Base-by-base conservation (phyloP, 2,113 vertebrate genomes). In the Rallus limicola region DNA sequence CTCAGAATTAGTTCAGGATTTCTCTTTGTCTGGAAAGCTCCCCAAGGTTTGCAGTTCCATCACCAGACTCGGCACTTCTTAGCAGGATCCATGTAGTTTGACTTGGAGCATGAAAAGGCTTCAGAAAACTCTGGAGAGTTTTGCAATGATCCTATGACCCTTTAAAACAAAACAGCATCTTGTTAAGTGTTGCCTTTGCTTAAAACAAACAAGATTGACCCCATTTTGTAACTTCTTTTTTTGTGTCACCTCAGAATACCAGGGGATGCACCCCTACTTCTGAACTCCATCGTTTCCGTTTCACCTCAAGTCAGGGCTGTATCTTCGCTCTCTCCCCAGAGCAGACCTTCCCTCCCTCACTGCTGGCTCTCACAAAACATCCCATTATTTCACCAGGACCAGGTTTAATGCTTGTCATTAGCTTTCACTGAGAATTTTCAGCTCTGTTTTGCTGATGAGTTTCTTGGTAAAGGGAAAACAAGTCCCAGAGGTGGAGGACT, bases 111-210 rank as follows among this genome's bases (percentile, higher is more conserved):
- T 13, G 97, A 97, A 93, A 99, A 99, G 36, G 98, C 99, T 97
- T 99, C 98, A 80, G 99, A 98, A 95, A 99, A 99, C 94, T 99
- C 99, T 5, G 97, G 98, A 15, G 99, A 99, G 96, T 99, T 99
- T 96, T 99, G 99, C 93, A 99, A 95, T 19, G 99, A 99, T 46
- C 99, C 99, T 38, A 99, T 97, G 56, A 99, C 99, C 97, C 99
- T 99, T 97, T 52, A 88, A 82, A 96, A 59, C 53, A 97, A 96
- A 94, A 68, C 7, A 83, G 7, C 38, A 58, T 3, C 12, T 74
- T 48, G 60, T 92, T 67, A 77, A 71, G 10, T 81, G 55, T 16
- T 63, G 38, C 59, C 26, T 53, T 59, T 70, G 9, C 50, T 55
- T 29, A 77, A 56, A 81, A 67, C 50, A 79, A 74, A 69, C n/a